phyloP scores from a whole-genome alignment of 1,140 invertebrate species.

The Tetranychus cinnabarinus region DNA sequence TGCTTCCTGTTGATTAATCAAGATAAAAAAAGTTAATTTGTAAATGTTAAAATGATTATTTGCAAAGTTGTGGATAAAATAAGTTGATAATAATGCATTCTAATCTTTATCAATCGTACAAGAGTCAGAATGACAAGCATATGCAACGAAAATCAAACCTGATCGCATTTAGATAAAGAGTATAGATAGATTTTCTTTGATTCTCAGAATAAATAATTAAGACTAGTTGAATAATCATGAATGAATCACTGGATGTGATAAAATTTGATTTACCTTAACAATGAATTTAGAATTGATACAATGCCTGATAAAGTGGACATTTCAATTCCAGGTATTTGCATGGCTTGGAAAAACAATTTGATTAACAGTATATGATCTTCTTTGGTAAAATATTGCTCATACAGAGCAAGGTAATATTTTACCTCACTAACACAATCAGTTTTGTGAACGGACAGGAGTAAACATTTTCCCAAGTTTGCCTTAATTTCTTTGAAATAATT shows the following conservation, averaged over 20 bases:
- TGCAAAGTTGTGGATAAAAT: not conserved
- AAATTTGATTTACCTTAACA: not conserved
- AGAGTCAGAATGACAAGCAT: conserved; percentile 12
- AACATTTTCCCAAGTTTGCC: not conserved
- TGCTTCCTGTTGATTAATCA: conserved; percentile 34
- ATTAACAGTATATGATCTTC: conserved; percentile 68
- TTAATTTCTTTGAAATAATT: conserved; percentile 2
- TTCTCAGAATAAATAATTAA: no score
- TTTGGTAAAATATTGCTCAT: conserved; percentile 65
- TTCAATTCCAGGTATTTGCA: conserved; percentile 50
- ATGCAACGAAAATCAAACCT: no score
- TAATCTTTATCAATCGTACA: not conserved
- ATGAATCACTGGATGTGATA: no score
- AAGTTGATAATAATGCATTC: not conserved
- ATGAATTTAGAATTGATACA: conserved; percentile 18
- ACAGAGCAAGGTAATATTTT: conserved; percentile 44
- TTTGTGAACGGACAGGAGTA: not conserved
- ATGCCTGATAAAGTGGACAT: conserved; percentile 41
- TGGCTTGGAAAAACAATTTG: conserved; percentile 51
- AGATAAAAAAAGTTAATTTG: not conserved
- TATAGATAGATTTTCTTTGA: no score
- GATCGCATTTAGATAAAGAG: no score
- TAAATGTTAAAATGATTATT: not conserved
- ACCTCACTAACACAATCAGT: conserved; percentile 2
- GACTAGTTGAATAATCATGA: no score